Base-by-base conservation (phyloP, 2,888 invertebrate species). In the Troides oblongomaculatus region DNA sequence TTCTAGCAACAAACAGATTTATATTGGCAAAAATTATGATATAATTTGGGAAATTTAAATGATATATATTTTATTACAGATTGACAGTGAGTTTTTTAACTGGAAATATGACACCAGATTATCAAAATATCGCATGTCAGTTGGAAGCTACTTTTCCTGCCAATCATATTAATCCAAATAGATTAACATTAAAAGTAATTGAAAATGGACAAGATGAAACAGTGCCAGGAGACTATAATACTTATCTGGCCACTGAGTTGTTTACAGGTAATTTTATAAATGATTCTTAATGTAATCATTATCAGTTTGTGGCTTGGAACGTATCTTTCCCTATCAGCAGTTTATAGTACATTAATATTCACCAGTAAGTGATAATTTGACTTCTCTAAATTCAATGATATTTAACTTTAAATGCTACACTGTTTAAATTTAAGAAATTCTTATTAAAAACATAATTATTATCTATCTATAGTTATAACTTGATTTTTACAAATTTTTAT, bases 101-200 rank as follows among this genome's bases (percentile, higher is more conserved):
- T 21, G 86, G 81, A 64, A 66, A 63, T 53, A 71, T 74, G 67
- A 66, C 74, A 63, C 79, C 85, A 56, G 86, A 87, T 71, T 78
- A 82, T 66, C 74, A 77, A 63, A 86, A 87, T 72, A 75, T 85
- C 73, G 84, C 83, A 17, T 84, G 82, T 68, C 82, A 85, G 75
- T 69, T 86, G 72, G 82, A 82, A 59, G 76, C 81, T 53, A 67
- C 72, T 68, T 84, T 85, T 71, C 76, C 78, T 43, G 72, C 75
- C 67, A 72, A 66, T 53, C 60, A 56, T 12, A 59, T 2, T 59
- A 64, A 67, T 57, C 64, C 59, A 71, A 30, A 65, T 72, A 63
- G 61, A 68, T 12, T 70, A 21, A 6, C 18, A 36, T 43, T 69
- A 43, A 68, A 74, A 68, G 30, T 71, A 60, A 59, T 66, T 64